Evolutionary conservation across 2,888 invertebrate species (phyloP), one percentile per base, ranked within the genome.

Genomic region (Dioctria linearis): DNA sequence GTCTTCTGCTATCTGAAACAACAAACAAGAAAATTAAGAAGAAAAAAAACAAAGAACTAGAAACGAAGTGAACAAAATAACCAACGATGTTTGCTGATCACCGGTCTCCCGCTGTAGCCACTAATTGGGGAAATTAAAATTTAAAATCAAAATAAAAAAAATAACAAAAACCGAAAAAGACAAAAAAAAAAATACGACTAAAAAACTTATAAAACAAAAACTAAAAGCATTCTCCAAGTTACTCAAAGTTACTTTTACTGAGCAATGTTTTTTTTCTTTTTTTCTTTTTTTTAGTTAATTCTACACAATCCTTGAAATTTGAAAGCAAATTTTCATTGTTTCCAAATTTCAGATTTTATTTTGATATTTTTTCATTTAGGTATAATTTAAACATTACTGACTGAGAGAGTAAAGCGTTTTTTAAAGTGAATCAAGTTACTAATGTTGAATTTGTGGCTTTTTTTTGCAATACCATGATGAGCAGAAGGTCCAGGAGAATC

Each of bases 381-480:
- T 25, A 25, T 2, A 83, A 83, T 78, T 80, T 57, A 79, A 63
- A 61, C 79, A 79, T 81, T 81, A 49, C 65, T 73, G 80, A 81
- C 69, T 65, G 51, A 80, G 69, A 81, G 78, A n/a, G 11, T 11
- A 54, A 11, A 54, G 54, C 54, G 6, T 54, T 82, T 83, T 80
- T 82, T 82, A 82, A 79, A 80, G 13, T 80, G 71, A 80, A 80
- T 65, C 51, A 78, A 69, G 42, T 69, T 78, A 80, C 66, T 78
- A 78, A 78, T 67, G 76, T 75, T 73, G 65, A 75, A 75, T 76
- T 80, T 82, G 82, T 82, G 82, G 80, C 80, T 82, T 84, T 83
- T 80, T 78, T 75, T 84, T 85, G 25, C 25, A 83, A 80, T 88
- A 88, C 88, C 88, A 88, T 87, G 88, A 88, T 86, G 85, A 86